phyloP scores from a whole-genome alignment of 2,888 invertebrate species.

The Leptinotarsa haldemani region DNA sequence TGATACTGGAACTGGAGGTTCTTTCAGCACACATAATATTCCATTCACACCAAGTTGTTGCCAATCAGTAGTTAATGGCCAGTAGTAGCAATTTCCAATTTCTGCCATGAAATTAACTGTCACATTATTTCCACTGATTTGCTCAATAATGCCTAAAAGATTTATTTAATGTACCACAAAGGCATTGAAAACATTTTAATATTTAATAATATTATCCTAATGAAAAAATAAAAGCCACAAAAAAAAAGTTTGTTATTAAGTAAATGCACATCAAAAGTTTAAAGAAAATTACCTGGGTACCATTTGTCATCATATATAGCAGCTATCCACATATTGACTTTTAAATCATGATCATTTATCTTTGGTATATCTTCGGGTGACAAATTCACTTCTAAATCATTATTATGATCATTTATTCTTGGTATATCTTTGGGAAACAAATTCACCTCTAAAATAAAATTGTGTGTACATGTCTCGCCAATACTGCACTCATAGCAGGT shows the following conservation, averaged over 20 bases:
- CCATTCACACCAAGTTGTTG: conserved; percentile 12
- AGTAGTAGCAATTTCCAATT: background rate
- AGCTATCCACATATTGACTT: conserved; percentile 16
- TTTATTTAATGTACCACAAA: background rate
- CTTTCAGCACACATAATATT: conserved; percentile 16
- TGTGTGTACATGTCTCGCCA: too few species aligned
- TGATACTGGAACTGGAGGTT: conserved; percentile 18
- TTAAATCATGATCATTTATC: background rate
- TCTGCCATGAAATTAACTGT: conserved; percentile 9
- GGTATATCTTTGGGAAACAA: too few species aligned
- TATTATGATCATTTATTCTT: too few species aligned
- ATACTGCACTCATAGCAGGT: too few species aligned
- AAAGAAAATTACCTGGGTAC: conserved; percentile 7
- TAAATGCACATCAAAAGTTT: background rate
- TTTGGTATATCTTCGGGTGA: too few species aligned
- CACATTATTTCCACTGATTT: conserved; percentile 15
- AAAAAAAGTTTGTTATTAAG: too few species aligned
- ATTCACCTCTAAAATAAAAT: too few species aligned
- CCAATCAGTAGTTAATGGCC: too few species aligned
- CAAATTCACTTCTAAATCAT: too few species aligned
- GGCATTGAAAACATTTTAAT: too few species aligned
- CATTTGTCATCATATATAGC: conserved; percentile 16
- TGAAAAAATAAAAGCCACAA: too few species aligned
- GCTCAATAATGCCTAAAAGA: conserved; percentile 18
- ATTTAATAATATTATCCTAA: too few species aligned